Base-by-base conservation (phyloP, 2,888 invertebrate species). In the Bugulina stolonifera region DNA sequence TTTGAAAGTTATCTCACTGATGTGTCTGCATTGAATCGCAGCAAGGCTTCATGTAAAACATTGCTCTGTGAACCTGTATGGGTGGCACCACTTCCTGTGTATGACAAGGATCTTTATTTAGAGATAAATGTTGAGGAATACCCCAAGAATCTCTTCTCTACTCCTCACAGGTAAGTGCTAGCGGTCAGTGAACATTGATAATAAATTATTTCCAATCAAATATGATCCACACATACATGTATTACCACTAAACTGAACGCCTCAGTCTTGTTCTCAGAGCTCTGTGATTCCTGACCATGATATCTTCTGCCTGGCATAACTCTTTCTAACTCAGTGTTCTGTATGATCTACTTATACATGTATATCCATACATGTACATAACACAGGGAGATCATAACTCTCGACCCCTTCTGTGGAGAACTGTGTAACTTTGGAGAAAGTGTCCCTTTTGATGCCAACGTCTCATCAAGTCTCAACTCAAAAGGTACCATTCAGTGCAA, bases 1-100 rank as follows among this genome's bases (percentile, higher is more conserved):
- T 64, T 64, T 64, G 64, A 64, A n/a, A 27, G 29, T 25, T 22
- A 22, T 10, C 32, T 64, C 29, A 64, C 64, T 14, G 64, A 64
- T 34, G 27, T 2, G 3, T 64, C 29, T 1, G 29, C 32, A 5
- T n/a, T 64, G 32, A 64, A 22, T 32, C 10, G 34, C 25, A 14
- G 29, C 10, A 32, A 27, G 32, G 32, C 25, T 14, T 10, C 64
- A 18, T 64, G 64, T 64, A 64, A n/a, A 32, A 18, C 64, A 29
- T 22, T 64, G 3, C 25, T 57, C n/a, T 64, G 64, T 27, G 32
- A 64, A 18, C 64, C 64, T 25, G 32, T 29, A 2, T 64, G 64
- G 64, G 64, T 64, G 32, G 18, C 32, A 32, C 64, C 64, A 32
- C n/a, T 64, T 5, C 64, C 64, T 64, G 32, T 64, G 10, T 2